Evolutionary conservation across 2,888 invertebrate species (phyloP), one percentile per base, ranked within the genome.

Genomic region (Standfussiana lucernea): DNA sequence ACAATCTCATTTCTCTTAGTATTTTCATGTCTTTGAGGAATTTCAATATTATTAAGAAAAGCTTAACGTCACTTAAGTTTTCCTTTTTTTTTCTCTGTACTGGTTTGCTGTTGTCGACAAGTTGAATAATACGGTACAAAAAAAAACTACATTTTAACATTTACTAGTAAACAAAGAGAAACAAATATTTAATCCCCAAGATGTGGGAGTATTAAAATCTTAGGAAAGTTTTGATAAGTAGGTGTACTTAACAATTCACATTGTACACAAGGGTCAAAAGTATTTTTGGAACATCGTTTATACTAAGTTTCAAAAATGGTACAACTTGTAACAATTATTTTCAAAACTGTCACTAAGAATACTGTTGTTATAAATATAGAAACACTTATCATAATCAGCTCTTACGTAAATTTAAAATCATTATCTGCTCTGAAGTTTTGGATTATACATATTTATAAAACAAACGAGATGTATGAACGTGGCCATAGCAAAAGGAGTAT

Each of bases 81-180:
- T 68, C 64, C 64, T 81, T 65, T 85, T 64, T 65, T 28, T 73
- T 84, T 76, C 66, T 59, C 18, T 53, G 37, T 47, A 56, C 18
- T 13, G n/a, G 45, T 61, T 67, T 59, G 21, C 40, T 66, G 56
- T 13, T 56, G 45, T 32, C 42, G 65, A 80, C 65, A 68, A 74
- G 42, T 40, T 11, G 13, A n/a, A 21, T 47, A 69, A 69, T 77
- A 35, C 32, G 40, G 24, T 32, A 59, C 1, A 62, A 40, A 69
- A 37, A 40, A 62, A 28, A 32, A 1, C n/a, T 42, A 42, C 11
- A 45, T 8, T 18, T 18, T 8, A 28, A 28, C 28, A 28, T 71
- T 64, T 40, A 53, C 21, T 70, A 70, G 28, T 65, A 32, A 42
- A 35, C 28, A 42, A 65, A 42, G 32, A 62, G 47, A 67, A 35